A percentile compares a stretch with the other conserved stretches of the same genome.
phyloP scores from a whole-genome alignment of 2,113 vertebrate species.

The Symphodus melops region DNA sequence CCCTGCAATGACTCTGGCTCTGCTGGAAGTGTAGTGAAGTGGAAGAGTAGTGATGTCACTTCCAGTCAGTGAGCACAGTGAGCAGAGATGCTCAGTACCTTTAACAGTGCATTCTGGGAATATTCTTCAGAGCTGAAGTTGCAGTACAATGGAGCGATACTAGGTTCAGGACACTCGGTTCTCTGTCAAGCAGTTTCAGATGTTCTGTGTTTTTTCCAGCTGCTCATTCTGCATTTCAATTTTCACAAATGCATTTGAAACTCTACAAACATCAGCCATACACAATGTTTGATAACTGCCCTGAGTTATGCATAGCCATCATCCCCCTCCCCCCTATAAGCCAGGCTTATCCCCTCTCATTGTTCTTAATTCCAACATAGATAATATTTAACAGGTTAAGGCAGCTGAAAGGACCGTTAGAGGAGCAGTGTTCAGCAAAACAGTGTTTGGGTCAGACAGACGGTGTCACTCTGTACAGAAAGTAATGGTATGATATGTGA shows the following conservation, averaged over 20 bases:
- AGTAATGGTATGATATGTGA: too few relatives aligned
- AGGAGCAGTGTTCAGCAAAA: too few relatives aligned
- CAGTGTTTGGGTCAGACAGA: neutral
- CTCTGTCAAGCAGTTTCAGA: neutral
- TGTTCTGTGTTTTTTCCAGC: neutral
- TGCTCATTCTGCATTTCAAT: neutral
- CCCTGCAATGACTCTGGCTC: neutral
- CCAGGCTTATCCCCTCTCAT: neutral
- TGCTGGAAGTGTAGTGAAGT: slow-evolving; percentile 5
- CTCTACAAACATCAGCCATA: neutral
- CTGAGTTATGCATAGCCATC: neutral
- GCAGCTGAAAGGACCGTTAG: neutral
- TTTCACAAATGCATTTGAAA: neutral
- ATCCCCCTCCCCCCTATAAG: neutral
- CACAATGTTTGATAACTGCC: neutral
- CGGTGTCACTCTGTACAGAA: neutral
- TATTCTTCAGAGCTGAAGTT: slow-evolving; percentile 12
- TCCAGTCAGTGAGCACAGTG: slow-evolving; percentile 44
- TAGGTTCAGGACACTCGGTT: neutral
- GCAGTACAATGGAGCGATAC: neutral
- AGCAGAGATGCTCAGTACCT: neutral
- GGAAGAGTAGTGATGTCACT: slow-evolving; percentile 49
- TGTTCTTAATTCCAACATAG: neutral
- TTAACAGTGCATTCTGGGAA: slow-evolving; percentile 54
- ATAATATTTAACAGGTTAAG: neutral